These are phyloP conservation scores for Portunus trituberculatus DNA, from an alignment of 1,140 invertebrate species.

Conservation along the genomic window DNA sequence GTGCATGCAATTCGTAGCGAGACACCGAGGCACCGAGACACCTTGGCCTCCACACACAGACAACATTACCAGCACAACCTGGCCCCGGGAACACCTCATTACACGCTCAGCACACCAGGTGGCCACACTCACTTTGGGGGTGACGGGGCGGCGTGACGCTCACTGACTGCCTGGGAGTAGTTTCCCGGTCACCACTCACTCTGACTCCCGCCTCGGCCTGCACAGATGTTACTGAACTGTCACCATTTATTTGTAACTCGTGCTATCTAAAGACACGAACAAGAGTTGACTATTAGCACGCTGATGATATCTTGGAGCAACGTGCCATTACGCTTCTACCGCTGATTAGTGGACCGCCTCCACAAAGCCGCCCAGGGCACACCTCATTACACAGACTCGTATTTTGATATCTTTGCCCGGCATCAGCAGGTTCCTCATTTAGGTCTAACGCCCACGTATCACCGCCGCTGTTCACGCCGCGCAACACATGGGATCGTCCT, in stretches of 20 bases:
- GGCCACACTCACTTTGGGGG: background rate
- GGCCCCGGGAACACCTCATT: slow-evolving; percentile 33
- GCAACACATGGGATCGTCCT: slow-evolving; percentile 1
- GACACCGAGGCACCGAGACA: background rate
- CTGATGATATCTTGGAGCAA: slow-evolving; percentile 30
- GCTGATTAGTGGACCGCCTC: slow-evolving; percentile 3
- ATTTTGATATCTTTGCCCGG: slow-evolving; percentile 22
- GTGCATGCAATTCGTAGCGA: background rate
- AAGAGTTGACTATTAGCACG: background rate
- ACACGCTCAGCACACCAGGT: slow-evolving; percentile 13
- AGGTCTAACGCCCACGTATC: slow-evolving; percentile 1
- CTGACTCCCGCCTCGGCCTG: slow-evolving; percentile 5
- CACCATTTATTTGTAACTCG: slow-evolving; percentile 16
- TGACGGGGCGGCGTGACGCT: slow-evolving; percentile 3
- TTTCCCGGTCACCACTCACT: background rate
- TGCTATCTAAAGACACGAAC: slow-evolving; percentile 40
- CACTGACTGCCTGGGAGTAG: background rate
- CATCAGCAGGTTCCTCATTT: slow-evolving; percentile 21
- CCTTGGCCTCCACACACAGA: background rate
- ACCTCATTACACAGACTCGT: slow-evolving; percentile 10
- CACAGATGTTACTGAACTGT: slow-evolving; percentile 4
- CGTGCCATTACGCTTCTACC: slow-evolving; percentile 24
- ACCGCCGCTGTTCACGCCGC: background rate
- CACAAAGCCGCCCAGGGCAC: background rate
- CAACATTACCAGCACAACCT: slow-evolving; percentile 10